Conservation (phyloP, 2,113 vertebrate species). For the Neolamprologus brichardi region DNA sequence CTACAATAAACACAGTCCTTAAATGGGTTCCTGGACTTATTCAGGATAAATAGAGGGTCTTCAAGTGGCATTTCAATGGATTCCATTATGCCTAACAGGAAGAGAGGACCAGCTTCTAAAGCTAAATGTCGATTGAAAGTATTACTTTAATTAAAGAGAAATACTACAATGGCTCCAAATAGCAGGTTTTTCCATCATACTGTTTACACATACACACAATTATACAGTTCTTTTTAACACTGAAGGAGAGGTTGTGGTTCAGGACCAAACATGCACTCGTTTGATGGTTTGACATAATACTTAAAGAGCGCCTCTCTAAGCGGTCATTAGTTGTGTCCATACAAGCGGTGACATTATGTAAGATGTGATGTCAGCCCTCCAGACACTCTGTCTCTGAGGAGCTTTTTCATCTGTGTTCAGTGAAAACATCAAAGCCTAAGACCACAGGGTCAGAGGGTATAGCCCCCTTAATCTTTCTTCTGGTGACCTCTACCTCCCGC, state of each 20-base stretch:
- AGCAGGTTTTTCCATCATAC: background rate
- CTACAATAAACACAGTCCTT: background rate
- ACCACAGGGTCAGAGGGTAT: background rate
- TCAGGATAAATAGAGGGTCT: background rate
- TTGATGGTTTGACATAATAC: background rate
- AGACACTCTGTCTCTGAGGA: slow-evolving; percentile 10
- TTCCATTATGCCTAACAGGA: background rate
- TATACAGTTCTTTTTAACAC: background rate
- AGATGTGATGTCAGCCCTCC: slow-evolving; percentile 4
- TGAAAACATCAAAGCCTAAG: slow-evolving; percentile 34
- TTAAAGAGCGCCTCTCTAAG: background rate
- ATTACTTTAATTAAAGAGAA: background rate
- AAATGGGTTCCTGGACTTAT: background rate
- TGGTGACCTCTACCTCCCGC: background rate
- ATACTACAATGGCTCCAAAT: background rate
- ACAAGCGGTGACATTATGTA: background rate
- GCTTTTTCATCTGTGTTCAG: slow-evolving; percentile 17
- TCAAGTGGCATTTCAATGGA: background rate
- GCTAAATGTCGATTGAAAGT: background rate
- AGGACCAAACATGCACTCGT: background rate
- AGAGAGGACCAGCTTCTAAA: background rate
- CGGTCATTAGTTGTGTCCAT: background rate
- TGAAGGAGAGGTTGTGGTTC: background rate
- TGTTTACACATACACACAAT: slow-evolving; percentile 23
- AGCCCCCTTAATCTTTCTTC: background rate